phyloP scores from a whole-genome alignment of 1,140 invertebrate genomes.

The Hyposmocoma kahamanoa region DNA sequence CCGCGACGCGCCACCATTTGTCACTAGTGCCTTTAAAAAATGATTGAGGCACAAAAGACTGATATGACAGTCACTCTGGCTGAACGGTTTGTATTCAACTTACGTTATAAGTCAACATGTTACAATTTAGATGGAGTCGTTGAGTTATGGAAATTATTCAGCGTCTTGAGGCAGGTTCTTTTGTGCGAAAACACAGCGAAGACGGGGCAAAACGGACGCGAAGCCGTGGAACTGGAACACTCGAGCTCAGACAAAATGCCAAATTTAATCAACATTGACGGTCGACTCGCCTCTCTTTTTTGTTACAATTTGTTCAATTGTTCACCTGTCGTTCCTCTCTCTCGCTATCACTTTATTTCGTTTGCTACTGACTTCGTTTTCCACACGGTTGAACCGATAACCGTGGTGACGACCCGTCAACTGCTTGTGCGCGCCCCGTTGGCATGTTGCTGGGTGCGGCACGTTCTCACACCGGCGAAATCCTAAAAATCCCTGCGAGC shows the following conservation, averaged over 20 bases:
- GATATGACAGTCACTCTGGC: neutral
- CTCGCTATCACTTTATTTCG: constrained; percentile 26
- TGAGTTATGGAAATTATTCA: too few relatives aligned
- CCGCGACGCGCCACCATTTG: constrained; percentile 28
- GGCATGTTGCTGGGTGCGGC: constrained; percentile 13
- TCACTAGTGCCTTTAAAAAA: constrained; percentile 43
- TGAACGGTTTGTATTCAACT: too few relatives aligned
- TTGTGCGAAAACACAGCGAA: too few relatives aligned
- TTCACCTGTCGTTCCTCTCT: constrained; percentile 16
- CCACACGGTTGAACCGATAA: constrained; percentile 15
- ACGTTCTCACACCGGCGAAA: constrained; percentile 48
- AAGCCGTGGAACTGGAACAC: neutral
- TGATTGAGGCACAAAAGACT: constrained; percentile 15
- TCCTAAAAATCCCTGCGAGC: constrained; percentile 40
- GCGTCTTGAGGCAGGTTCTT: too few relatives aligned
- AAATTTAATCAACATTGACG: constrained; percentile 21
- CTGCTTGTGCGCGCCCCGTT: too few relatives aligned
- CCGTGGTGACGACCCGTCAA: too few relatives aligned
- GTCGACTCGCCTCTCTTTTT: constrained; percentile 18
- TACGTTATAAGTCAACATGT: too few relatives aligned
- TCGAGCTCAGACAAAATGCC: constrained; percentile 6
- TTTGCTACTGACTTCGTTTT: constrained; percentile 13
- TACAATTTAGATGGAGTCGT: too few relatives aligned
- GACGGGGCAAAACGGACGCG: neutral
- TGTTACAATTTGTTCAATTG: constrained; percentile 36